A percentile compares a stretch with the other conserved stretches of the same genome.
These are phyloP conservation scores for Platygyra sinensis DNA, from an alignment of 64 coral and sea anemone species.

Conservation along the genomic window DNA sequence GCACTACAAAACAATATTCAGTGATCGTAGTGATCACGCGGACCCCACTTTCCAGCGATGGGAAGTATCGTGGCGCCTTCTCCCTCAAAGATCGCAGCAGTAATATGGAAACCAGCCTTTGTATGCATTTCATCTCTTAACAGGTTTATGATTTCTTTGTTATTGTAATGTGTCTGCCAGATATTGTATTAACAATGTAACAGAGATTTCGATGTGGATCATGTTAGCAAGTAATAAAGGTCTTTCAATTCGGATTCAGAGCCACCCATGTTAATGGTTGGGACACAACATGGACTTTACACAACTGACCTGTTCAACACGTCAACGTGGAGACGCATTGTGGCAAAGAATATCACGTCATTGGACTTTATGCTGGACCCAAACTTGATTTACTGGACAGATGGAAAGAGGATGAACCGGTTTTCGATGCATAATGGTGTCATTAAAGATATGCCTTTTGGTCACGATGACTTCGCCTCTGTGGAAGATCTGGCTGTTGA, in stretches of 20 bases:
- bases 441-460: background rate
- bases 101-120: too few species aligned
- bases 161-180: too few species aligned
- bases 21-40: too few species aligned
- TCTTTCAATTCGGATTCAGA: background rate
- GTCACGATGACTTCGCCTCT: background rate
- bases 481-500: background rate
- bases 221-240: too few species aligned
- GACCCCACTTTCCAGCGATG: too few species aligned
- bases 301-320: background rate
- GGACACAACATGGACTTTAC: background rate
- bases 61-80: too few species aligned
- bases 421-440: background rate
- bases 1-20: too few species aligned
- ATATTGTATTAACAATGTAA: too few species aligned
- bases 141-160: too few species aligned
- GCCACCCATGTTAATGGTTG: constrained; percentile 11
- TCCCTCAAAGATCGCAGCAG: too few species aligned
- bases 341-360: background rate
- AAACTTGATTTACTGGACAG: background rate
- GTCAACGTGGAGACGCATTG: background rate
- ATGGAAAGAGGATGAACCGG: background rate
- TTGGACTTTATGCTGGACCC: background rate
- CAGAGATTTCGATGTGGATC: too few species aligned
- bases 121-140: too few species aligned